A percentile compares a stretch with the other conserved stretches of the same genome.
These are phyloP conservation scores for Danio kyathit DNA, from an alignment of 2,797 vertebrate genomes.

Conservation along the genomic window DNA sequence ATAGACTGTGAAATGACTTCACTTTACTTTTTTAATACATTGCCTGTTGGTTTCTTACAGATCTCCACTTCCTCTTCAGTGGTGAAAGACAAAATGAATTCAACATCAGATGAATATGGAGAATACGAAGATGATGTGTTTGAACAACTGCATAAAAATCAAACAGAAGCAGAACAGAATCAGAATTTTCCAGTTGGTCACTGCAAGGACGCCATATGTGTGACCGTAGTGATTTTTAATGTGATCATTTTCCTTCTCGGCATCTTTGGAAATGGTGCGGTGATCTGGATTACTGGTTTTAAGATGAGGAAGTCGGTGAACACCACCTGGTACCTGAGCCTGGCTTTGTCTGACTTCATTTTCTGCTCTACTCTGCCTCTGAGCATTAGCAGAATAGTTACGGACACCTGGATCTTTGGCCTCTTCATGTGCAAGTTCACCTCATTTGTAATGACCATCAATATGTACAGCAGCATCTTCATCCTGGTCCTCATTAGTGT, in stretches of 20 bases:
- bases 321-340: conserved; percentile 91
- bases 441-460: conserved; percentile 85
- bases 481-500: conserved; percentile 89
- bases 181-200: not conserved
- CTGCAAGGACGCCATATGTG: conserved; percentile 53
- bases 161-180: fast-evolving
- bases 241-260: conserved; percentile 84
- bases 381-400: conserved; percentile 73
- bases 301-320: conserved; percentile 93
- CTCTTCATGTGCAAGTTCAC: conserved; percentile 87
- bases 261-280: conserved; percentile 85
- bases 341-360: conserved; percentile 89
- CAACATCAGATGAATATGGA: fast-evolving
- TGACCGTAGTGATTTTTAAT: conserved; percentile 71
- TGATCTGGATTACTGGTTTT: conserved; percentile 86
- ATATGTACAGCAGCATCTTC: conserved; percentile 96
- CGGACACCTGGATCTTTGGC: conserved; percentile 88
- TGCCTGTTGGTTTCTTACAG: conserved; percentile 4
- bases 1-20: not conserved
- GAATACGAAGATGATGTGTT: no score
- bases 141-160: fast-evolving
- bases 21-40: not conserved
- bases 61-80: not conserved
- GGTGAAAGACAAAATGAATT: not conserved
- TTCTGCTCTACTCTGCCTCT: conserved; percentile 89